These are phyloP conservation scores for Herpailurus yagouaroundi DNA, from an alignment of 2,113 vertebrate species.

Conservation along the genomic window DNA sequence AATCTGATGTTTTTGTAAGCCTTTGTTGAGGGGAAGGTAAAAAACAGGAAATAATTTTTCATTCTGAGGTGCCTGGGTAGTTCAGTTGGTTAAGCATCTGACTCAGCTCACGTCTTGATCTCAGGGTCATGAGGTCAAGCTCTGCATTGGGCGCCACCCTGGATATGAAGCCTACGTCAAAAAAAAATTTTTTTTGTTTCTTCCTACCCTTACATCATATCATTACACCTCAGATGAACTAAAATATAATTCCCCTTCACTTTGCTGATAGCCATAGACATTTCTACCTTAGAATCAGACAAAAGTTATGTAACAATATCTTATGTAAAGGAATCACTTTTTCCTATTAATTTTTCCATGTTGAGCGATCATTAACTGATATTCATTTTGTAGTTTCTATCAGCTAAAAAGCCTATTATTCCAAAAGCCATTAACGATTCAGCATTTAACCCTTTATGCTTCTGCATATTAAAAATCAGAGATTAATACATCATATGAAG, in stretches of 20 bases:
- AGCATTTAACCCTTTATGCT: constrained; percentile 28
- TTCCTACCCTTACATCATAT: background rate
- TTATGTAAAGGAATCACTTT: background rate
- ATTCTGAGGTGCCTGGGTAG: too few relatives aligned
- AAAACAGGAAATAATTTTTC: background rate
- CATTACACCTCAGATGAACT: background rate
- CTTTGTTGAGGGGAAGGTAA: background rate
- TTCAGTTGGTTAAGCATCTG: too few relatives aligned
- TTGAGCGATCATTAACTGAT: background rate
- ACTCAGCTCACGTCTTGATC: too few relatives aligned
- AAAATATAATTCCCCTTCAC: background rate
- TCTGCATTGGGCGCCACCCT: too few relatives aligned
- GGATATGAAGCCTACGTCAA: too few relatives aligned
- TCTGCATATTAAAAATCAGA: background rate
- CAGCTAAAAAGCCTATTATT: background rate
- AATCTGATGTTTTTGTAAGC: constrained; percentile 4
- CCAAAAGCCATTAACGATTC: constrained; percentile 34
- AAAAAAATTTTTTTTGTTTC: background rate
- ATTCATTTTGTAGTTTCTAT: background rate
- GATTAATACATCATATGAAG: background rate
- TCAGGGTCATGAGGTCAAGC: too few relatives aligned
- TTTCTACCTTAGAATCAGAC: background rate
- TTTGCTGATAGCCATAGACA: background rate
- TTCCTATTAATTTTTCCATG: background rate
- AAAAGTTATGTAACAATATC: background rate